A percentile compares a stretch with the other conserved stretches of the same genome.
Conservation (phyloP, 1,140 invertebrate genomes). For the Vollenhovia emeryi region DNA sequence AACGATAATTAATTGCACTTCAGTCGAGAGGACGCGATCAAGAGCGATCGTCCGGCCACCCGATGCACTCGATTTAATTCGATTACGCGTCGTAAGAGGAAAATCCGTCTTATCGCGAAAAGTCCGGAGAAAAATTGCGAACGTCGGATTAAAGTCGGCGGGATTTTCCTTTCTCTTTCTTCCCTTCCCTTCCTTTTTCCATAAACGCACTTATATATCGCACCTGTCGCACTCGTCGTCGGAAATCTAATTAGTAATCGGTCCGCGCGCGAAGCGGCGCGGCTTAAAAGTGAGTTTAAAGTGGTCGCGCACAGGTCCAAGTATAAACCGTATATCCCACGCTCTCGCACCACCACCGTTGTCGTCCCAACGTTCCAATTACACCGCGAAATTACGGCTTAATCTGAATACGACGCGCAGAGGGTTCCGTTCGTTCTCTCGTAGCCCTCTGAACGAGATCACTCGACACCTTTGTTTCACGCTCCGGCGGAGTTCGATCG, state of each 20-base stretch:
- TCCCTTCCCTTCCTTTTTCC: background rate
- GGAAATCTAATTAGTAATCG: constrained; percentile 66
- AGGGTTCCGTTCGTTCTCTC: constrained; percentile 14
- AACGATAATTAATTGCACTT: constrained; percentile 73
- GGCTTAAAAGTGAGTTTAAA: constrained; percentile 65
- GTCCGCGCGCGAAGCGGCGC: background rate
- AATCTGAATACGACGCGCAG: constrained; percentile 62
- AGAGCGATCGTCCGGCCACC: constrained; percentile 53
- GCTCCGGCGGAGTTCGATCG: constrained; percentile 65
- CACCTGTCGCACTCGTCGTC: constrained; percentile 19
- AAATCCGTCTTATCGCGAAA: constrained; percentile 48
- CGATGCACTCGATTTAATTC: constrained; percentile 71
- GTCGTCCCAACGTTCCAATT: constrained; percentile 68
- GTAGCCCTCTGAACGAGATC: constrained; percentile 42
- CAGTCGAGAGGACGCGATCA: constrained; percentile 57
- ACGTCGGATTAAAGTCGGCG: constrained; percentile 31
- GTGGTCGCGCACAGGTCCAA: constrained; percentile 14
- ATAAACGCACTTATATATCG: background rate
- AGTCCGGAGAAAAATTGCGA: constrained; percentile 43
- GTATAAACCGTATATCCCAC: constrained; percentile 52
- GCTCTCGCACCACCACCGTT: constrained; percentile 22
- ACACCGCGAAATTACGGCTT: constrained; percentile 69
- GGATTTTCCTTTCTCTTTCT: background rate
- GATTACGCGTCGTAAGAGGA: constrained; percentile 50
- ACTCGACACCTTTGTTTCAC: constrained; percentile 72